Evolutionary conservation across 2,797 vertebrate species (phyloP).

Genomic region (Sparidentex hasta): DNA sequence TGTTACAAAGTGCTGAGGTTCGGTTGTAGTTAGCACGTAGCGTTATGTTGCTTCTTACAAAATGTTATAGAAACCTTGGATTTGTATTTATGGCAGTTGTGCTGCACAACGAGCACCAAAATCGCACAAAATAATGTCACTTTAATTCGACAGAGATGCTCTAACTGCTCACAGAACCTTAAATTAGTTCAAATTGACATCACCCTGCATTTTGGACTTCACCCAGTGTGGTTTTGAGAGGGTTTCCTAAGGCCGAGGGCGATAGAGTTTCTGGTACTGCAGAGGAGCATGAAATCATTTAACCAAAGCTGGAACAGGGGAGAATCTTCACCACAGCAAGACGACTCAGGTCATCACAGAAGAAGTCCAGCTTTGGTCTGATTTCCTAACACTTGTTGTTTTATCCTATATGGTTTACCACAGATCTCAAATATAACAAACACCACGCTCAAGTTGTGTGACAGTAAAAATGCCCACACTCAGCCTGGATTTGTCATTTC

Average conservation of each 20-base stretch:
- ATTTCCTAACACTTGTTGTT: slow-evolving; percentile 10
- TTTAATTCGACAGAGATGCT: slow-evolving; percentile 36
- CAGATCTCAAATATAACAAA: slow-evolving; percentile 5
- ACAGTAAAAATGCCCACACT: not conserved
- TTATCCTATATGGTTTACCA: slow-evolving; percentile 1
- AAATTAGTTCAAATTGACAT: slow-evolving; percentile 1
- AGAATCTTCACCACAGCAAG: slow-evolving; percentile 6
- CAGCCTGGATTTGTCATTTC: slow-evolving; percentile 3
- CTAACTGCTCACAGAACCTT: not conserved
- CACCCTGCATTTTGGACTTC: slow-evolving; percentile 24
- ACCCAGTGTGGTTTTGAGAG: slow-evolving; percentile 31
- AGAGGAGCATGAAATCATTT: slow-evolving; percentile 24
- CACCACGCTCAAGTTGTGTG: too few relatives aligned
- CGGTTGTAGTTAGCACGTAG: too few relatives aligned
- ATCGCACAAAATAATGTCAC: not conserved
- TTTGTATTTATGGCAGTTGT: too few relatives aligned
- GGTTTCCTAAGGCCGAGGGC: slow-evolving; percentile 18
- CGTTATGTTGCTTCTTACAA: too few relatives aligned
- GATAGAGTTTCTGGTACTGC: slow-evolving; percentile 40
- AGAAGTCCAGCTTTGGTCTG: not conserved
- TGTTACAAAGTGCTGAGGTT: too few relatives aligned
- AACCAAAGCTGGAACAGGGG: slow-evolving; percentile 9
- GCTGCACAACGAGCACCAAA: not conserved
- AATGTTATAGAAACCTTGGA: too few relatives aligned
- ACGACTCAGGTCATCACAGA: not conserved